A percentile compares a stretch with the other conserved stretches of the same genome.
phyloP scores from a whole-genome alignment of 64 coral and sea anemone species.

The Catalaphyllia jardinei region DNA sequence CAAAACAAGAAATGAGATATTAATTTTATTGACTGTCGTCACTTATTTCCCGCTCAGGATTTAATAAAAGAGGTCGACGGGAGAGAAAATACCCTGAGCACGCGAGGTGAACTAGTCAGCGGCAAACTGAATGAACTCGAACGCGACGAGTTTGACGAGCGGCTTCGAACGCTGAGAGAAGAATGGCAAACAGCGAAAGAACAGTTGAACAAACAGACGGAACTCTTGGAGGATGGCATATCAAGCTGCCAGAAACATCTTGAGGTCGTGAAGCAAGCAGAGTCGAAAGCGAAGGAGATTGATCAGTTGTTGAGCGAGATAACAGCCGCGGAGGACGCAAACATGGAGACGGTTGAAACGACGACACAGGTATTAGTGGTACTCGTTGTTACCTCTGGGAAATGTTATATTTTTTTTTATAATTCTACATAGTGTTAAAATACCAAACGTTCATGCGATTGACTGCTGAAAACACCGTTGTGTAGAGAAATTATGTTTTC shows the following conservation, averaged over 20 bases:
- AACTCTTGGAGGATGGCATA: slow-evolving; percentile 30
- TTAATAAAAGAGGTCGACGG: slow-evolving; percentile 57
- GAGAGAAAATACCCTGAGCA: slow-evolving; percentile 21
- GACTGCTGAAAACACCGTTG: background rate
- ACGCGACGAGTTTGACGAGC: slow-evolving; percentile 27
- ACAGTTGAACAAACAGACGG: slow-evolving; percentile 42
- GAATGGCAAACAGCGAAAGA: slow-evolving; percentile 60
- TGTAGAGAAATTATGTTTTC: too few relatives aligned
- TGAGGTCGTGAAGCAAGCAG: slow-evolving; percentile 58
- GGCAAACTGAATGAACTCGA: slow-evolving; percentile 42
- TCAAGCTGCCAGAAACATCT: slow-evolving; percentile 45
- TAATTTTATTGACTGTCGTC: background rate
- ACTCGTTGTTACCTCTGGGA: background rate
- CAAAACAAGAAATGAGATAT: background rate
- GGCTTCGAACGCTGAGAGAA: slow-evolving; percentile 47
- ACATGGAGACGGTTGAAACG: slow-evolving; percentile 20
- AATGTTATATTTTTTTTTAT: background rate
- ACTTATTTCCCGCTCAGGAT: slow-evolving; percentile 44
- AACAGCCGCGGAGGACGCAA: background rate
- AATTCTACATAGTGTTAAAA: background rate
- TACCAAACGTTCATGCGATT: background rate
- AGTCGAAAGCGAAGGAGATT: slow-evolving; percentile 56
- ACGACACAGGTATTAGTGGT: slow-evolving; percentile 39
- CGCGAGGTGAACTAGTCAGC: slow-evolving; percentile 45
- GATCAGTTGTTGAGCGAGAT: slow-evolving; percentile 50